Evolutionary conservation across 2,797 vertebrate genomes (phyloP).

Genomic region (Lepilemur septentrionalis): DNA sequence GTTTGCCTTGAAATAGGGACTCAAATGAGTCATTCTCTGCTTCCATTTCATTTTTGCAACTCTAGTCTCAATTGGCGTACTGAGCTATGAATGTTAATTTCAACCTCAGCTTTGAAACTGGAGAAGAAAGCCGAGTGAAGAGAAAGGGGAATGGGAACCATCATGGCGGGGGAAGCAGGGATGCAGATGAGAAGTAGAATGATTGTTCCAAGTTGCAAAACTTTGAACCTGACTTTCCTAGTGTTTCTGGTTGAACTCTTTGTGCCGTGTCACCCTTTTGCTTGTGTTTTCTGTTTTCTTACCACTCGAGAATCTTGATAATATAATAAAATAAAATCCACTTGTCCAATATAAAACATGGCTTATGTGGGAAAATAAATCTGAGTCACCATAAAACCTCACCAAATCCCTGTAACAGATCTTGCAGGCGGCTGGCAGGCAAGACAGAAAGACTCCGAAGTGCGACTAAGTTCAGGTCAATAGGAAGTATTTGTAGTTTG

Average conservation of each 20-base stretch:
- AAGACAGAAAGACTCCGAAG: constrained; percentile 66
- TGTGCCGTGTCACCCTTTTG: neutral
- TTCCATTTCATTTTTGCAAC: neutral
- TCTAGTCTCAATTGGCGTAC: neutral
- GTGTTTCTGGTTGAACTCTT: neutral
- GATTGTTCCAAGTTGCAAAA: neutral
- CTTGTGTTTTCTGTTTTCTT: neutral
- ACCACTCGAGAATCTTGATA: neutral
- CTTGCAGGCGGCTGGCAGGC: neutral
- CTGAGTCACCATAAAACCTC: neutral
- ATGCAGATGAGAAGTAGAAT: neutral
- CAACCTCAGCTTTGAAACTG: neutral
- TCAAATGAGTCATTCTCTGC: neutral
- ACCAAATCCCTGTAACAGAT: constrained; percentile 40
- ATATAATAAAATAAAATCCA: constrained; percentile 51
- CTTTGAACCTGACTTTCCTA: neutral
- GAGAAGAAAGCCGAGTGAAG: neutral
- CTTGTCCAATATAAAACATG: constrained; percentile 2
- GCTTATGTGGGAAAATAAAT: neutral
- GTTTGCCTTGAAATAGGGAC: neutral
- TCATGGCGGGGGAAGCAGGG: neutral
- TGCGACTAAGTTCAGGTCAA: constrained; percentile 44
- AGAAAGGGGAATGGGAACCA: neutral
- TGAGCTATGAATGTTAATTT: neutral
- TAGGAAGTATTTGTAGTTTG: constrained; percentile 63